phyloP scores from a whole-genome alignment of 2,113 vertebrate species.

The Nansenia antarctica region DNA sequence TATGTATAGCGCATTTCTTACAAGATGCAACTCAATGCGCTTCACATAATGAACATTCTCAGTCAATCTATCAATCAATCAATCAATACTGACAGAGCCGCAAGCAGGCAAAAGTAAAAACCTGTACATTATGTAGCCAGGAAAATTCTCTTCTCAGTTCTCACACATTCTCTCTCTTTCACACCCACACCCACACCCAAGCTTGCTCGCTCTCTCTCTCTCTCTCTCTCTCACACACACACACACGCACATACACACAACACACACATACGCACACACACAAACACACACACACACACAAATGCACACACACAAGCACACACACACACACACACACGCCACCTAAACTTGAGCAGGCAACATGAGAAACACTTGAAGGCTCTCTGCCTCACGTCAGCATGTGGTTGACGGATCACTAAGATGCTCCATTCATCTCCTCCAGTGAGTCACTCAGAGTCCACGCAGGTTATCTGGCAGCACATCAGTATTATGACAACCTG shows the following conservation, averaged over 20 bases:
- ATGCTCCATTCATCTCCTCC: not conserved
- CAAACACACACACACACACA: slow-evolving; percentile 11
- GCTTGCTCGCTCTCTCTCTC: too few species aligned
- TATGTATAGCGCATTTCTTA: too few species aligned
- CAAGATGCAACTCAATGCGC: too few species aligned
- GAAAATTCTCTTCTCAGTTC: too few species aligned
- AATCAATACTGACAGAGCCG: too few species aligned
- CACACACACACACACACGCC: not conserved
- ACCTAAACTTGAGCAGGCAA: not conserved
- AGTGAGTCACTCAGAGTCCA: not conserved
- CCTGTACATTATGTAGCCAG: too few species aligned
- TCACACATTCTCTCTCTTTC: too few species aligned
- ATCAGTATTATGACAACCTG: not conserved
- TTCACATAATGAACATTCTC: too few species aligned
- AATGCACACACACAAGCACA: not conserved
- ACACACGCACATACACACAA: not conserved
- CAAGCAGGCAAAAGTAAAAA: too few species aligned
- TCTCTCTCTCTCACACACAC: too few species aligned
- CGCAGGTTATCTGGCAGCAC: not conserved
- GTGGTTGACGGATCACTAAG: not conserved
- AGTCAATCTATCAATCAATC: too few species aligned
- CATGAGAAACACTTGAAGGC: not conserved
- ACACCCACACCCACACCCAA: too few species aligned
- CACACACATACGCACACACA: slow-evolving; percentile 3
- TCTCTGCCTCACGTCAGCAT: not conserved